A percentile compares a stretch with the other conserved stretches of the same genome.
Evolutionary conservation across 2,113 vertebrate species (phyloP).

Genomic region (Peromyscus californicus): DNA sequence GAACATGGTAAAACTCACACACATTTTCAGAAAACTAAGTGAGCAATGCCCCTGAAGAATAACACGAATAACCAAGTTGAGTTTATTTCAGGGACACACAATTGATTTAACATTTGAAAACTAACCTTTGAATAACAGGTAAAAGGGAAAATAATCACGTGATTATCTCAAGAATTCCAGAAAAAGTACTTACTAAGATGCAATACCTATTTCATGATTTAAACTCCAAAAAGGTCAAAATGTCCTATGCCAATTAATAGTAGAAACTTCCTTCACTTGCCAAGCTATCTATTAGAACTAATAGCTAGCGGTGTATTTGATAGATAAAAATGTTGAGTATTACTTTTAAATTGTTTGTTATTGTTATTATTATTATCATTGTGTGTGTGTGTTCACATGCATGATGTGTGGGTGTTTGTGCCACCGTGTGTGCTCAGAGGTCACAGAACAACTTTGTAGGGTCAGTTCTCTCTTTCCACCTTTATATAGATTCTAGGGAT

Average conservation of each 20-base stretch:
- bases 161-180: neutral
- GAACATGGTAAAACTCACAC: neutral
- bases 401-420: neutral
- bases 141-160: neutral
- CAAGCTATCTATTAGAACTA: neutral
- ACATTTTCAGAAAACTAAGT: constrained; percentile 14
- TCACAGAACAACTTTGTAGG: neutral
- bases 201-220: neutral
- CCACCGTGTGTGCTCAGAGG: neutral
- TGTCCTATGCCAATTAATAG: neutral
- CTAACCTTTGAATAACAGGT: neutral
- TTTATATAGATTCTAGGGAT: neutral
- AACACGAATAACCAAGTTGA: neutral
- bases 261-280: neutral
- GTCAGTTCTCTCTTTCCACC: neutral
- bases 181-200: constrained; percentile 4
- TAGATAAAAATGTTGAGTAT: neutral
- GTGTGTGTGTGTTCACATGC: neutral
- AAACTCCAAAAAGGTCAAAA: constrained; percentile 22
- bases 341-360: neutral
- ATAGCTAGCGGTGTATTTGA: neutral
- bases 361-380: no score
- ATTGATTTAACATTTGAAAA: constrained; percentile 33
- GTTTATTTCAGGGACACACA: neutral
- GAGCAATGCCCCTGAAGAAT: neutral